Percentiles rank a stretch among this genome's conserved stretches.
phyloP scores from a whole-genome alignment of 2,113 vertebrate genomes.

The Syrrhaptes paradoxus region DNA sequence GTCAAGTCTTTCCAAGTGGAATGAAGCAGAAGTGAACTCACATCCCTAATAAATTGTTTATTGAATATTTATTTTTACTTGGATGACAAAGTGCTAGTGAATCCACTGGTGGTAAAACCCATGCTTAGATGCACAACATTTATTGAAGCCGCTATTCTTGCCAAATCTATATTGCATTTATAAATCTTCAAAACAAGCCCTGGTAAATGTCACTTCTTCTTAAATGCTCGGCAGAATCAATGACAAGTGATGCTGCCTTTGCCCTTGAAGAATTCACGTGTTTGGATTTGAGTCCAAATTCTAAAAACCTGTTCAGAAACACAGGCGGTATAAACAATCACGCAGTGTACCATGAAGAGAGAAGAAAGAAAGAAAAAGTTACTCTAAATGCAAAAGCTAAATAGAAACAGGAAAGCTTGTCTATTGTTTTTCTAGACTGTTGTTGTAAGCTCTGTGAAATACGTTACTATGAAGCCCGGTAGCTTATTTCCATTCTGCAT shows the following conservation, averaged over 20 bases:
- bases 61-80: constrained; percentile 65
- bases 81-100: constrained; percentile 25
- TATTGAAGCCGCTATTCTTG: constrained; percentile 60
- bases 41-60: constrained; percentile 62
- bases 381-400: neutral
- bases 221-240: constrained; percentile 56
- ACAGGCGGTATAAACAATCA: neutral
- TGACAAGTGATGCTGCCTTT: constrained; percentile 47
- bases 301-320: neutral
- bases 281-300: constrained; percentile 21
- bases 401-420: neutral
- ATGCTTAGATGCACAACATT: constrained; percentile 56
- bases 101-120: neutral
- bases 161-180: constrained; percentile 51
- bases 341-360: neutral
- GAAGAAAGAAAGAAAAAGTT: neutral
- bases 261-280: constrained; percentile 23
- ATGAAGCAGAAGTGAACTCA: constrained; percentile 58
- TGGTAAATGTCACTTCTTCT: constrained; percentile 69
- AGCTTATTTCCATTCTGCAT: neutral
- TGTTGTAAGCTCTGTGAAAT: neutral
- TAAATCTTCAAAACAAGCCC: constrained; percentile 65
- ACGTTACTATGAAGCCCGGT: neutral
- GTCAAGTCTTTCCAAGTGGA: constrained; percentile 46
- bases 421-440: neutral